Evolutionary conservation across 2,888 invertebrate genomes (phyloP), one percentile per base, ranked within the genome.

Genomic region (Eumerus sabulonum): DNA sequence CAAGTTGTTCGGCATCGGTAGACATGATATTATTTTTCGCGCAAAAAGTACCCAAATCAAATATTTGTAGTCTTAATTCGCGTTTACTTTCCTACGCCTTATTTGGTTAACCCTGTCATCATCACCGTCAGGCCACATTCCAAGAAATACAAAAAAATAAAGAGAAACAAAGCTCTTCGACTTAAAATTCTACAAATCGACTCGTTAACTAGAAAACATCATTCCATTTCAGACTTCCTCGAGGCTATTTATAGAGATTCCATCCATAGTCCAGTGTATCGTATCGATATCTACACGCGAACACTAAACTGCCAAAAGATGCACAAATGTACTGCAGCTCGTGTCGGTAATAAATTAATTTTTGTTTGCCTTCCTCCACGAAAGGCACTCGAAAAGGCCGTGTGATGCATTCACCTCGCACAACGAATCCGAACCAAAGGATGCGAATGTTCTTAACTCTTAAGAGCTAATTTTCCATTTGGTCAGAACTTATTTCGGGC

Each of bases 211-310:
- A 42, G 18, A 27, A 56, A 18, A 38, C 35, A 16, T 27, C 50
- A 70, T 60, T 51, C 51, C 57, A 47, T 47, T 16, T 51, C 35
- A 36, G 42, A 44, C 57, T 76, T 76, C 54, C 59, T 50, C 48
- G n/a, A 11, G 45, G n/a, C 62, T 77, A 77, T 77, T 77, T 77
- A 72, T 77, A 77, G 77, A 66, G 19, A 66, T 71, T 67, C 71
- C 71, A 62, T 68, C 64, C 17, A 71, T 9, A 18, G 38, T 72
- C 67, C 57, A 72, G 53, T 40, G 44, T n/a, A 18, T 11, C 3
- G n/a, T 19, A 16, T 17, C n/a, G n/a, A n/a, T n/a, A n/a, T n/a
- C 18, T 16, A 17, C 9, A 7, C 17, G n/a, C 12, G 17, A 38
- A 38, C 18, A 2, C 16, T 27, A 45, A 45, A 57, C 18, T 19